phyloP scores from a whole-genome alignment of 1,140 invertebrate species.

The Proctacanthus coquilletti region DNA sequence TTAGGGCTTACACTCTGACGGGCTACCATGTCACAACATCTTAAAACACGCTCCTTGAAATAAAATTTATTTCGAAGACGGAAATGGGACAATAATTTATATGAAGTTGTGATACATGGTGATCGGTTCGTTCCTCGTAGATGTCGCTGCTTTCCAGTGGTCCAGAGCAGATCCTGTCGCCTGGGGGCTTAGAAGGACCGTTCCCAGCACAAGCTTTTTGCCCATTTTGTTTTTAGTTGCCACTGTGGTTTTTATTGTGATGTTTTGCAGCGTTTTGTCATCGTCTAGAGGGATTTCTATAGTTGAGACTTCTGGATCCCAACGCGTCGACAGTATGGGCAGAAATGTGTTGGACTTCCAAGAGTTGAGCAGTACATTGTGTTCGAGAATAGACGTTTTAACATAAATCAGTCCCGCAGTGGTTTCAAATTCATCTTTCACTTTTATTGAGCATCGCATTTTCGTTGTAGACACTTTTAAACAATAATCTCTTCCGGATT shows the following conservation, averaged over 20 bases:
- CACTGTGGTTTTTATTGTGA: conserved; percentile 17
- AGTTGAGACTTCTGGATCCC: conserved; percentile 35
- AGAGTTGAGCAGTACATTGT: conserved; percentile 48
- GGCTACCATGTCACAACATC: too few species aligned
- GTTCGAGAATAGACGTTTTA: conserved; percentile 55
- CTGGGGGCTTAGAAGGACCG: conserved; percentile 34
- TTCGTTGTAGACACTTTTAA: conserved; percentile 20
- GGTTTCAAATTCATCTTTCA: conserved; percentile 26
- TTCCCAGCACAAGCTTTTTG: conserved; percentile 39
- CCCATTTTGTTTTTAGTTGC: conserved; percentile 31
- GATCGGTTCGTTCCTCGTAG: conserved; percentile 30
- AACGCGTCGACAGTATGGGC: conserved; percentile 46
- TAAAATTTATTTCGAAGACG: too few species aligned
- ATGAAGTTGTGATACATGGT: conserved; percentile 31
- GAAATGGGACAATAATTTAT: too few species aligned
- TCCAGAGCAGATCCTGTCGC: conserved; percentile 30
- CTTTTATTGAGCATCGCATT: conserved; percentile 28
- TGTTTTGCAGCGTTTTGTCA: conserved; percentile 16
- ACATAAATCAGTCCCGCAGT: conserved; percentile 40
- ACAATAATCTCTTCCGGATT: too few species aligned
- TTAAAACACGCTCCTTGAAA: too few species aligned
- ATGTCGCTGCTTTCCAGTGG: conserved; percentile 32
- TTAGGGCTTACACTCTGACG: too few species aligned
- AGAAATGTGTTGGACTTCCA: conserved; percentile 59
- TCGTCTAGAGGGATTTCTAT: conserved; percentile 17